Base-by-base conservation (phyloP, 2,797 vertebrate genomes). In the Loriculus beryllinus region DNA sequence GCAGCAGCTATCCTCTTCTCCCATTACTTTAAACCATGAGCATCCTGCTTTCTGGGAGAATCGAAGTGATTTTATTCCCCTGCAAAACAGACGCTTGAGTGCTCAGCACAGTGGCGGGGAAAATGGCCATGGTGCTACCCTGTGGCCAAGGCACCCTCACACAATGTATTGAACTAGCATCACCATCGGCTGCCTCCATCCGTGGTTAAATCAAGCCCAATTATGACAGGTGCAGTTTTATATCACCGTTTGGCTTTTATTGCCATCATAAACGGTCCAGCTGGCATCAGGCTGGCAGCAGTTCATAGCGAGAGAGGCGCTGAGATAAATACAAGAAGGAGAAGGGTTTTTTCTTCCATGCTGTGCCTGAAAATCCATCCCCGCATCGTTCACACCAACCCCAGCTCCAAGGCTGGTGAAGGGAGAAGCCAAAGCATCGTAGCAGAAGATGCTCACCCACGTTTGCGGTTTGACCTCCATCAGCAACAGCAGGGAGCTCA, bases 191-290 rank as follows among this genome's bases (percentile, higher is more conserved):
- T 52, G 60, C 39, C 54, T 89, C 65, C 33, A 37, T 10, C 37
- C 5, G 0, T 0, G 2, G 69, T 63, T 95, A 91, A 89, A 95
- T 96, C 92, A 93, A 89, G 76, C 75, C 95, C 90, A 94, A 75
- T 94, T 83, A 90, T 83, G 92, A 83, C 95, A 94, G 95, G 86
- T 94, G 92, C 31, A 12, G 78, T 78, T 96, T 95, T 78, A 93
- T 79, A 23, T 63, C 37, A 6, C 68, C 3, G 31, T 83, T 92
- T 93, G 94, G 84, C 91, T 94, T 96, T 97, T 95, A 94, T 82
- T 40, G 84, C 88, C 56, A 6, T 83, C 86, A 7, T 92, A 95
- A 96, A 96, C 7, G 47, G 88, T 67, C 94, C 93, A 96, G 92
- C 92, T 96, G 95, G 93, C 92, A 89, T 15, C 65, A n/a, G 93